Conservation (phyloP, 1,140 invertebrate species). For the Ceratitis capitata region DNA sequence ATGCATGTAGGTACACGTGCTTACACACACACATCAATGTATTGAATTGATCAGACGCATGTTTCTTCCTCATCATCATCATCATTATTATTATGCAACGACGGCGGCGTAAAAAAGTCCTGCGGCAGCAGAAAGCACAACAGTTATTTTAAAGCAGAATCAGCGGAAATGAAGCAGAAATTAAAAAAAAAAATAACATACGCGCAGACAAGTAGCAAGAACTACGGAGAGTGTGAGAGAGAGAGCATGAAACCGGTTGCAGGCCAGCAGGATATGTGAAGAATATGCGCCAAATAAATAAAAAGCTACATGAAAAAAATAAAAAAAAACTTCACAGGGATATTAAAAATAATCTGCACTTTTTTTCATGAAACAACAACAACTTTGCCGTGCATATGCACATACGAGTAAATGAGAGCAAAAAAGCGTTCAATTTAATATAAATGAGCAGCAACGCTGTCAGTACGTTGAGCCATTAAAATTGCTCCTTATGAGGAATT, state of each 20-base stretch:
- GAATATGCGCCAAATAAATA: conserved; percentile 23
- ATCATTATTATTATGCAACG: too few species aligned
- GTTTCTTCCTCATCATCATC: background rate
- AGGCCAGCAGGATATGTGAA: conserved; percentile 2
- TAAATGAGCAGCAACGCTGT: background rate
- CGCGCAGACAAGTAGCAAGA: background rate
- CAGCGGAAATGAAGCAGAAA: background rate
- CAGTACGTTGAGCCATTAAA: background rate
- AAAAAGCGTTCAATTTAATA: background rate
- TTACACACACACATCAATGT: too few species aligned
- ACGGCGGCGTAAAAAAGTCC: background rate
- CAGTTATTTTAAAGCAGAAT: background rate
- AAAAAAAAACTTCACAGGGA: too few species aligned
- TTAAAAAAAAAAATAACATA: background rate
- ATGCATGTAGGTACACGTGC: background rate
- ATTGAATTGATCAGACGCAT: background rate
- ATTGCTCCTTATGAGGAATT: background rate
- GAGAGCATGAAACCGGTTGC: background rate
- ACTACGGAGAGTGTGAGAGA: background rate
- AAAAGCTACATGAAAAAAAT: background rate
- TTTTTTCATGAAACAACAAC: background rate
- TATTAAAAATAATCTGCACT: background rate
- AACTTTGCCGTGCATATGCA: background rate
- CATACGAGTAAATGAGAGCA: too few species aligned
- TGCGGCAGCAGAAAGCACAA: background rate